Base-by-base conservation (phyloP, 2,113 vertebrate species). In the Pogonocichla stellata region DNA sequence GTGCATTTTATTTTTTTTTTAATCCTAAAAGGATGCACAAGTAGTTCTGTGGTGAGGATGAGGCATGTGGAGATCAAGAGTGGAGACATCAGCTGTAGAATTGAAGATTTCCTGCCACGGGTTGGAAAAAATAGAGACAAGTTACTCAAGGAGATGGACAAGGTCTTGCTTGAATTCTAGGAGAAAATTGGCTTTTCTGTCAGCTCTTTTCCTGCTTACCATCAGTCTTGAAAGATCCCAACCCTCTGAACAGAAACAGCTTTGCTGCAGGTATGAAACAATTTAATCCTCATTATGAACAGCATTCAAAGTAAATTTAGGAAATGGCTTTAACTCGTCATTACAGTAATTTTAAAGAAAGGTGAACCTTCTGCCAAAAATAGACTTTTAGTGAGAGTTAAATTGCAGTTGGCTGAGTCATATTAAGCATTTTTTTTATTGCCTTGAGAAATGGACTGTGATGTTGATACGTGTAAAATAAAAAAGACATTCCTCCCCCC, bases 181-280 rank as follows among this genome's bases (percentile, higher is more conserved):
- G 71, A 83, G 61, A 86, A 95, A 95, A 96, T 83, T 92, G 92
- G 69, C 75, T 92, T 95, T 89, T 93, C 42, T n/a, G 38, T 91
- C 88, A 82, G 66, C 22, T 70, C 1, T 91, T 73, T 86, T 38
- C 94, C 89, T 88, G 73, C 67, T 47, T 92, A 53, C 53, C 26
- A 64, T 88, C 75, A 47, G 16, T 66, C 96, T 95, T 72, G 67
- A 95, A 96, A 94, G 91, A 79, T 83, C 90, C 70, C 89, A 80
- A 61, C 79, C 79, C 62, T 86, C 87, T 80, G 84, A 70, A n/a
- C 40, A 82, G 54, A 87, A 90, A 47, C 23, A 36, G 69, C 88
- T 87, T 70, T 95, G 81, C 82, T 95, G 60, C 71, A 92, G 54
- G 71, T 93, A 70, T 23, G 56, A 43, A 83, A 83, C 78, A 72